Evolutionary conservation across 2,888 invertebrate species (phyloP).

Genomic region (Ametastegia equiseti): DNA sequence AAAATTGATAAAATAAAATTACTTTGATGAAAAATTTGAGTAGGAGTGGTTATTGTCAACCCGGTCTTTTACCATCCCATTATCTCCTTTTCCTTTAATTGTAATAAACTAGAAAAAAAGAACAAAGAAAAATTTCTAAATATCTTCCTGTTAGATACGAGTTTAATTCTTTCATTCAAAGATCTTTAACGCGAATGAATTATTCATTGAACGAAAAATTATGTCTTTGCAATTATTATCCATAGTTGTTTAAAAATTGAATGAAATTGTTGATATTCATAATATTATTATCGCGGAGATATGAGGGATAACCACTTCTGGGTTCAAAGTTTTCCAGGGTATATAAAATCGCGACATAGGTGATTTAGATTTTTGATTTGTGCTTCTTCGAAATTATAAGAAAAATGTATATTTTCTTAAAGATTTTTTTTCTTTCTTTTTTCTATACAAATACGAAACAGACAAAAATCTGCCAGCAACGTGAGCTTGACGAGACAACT

Average conservation of each 20-base stretch:
- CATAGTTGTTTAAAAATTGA: too few relatives aligned
- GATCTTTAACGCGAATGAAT: too few relatives aligned
- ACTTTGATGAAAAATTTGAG: conserved; percentile 73
- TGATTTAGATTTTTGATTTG: too few relatives aligned
- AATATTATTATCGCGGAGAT: conserved; percentile 55
- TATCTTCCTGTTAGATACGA: too few relatives aligned
- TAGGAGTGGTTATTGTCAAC: conserved; percentile 73
- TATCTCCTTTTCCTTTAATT: background rate
- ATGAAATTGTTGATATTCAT: conserved; percentile 42
- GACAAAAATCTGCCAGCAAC: background rate
- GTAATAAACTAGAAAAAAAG: background rate
- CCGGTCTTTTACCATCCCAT: conserved; percentile 67
- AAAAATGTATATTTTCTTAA: too few relatives aligned
- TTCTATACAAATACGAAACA: background rate
- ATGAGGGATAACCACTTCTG: conserved; percentile 71
- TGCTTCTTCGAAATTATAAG: too few relatives aligned
- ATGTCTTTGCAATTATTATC: too few relatives aligned
- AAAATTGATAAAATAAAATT: conserved; percentile 68
- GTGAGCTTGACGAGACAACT: background rate
- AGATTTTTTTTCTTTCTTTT: background rate
- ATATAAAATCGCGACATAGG: background rate
- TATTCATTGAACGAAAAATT: too few relatives aligned
- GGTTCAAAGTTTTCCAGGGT: conserved; percentile 66
- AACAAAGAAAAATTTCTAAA: background rate
- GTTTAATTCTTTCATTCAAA: too few relatives aligned